A percentile compares a stretch with the other conserved stretches of the same genome.
These are phyloP conservation scores for Crossoptilon crossoptilon DNA, from an alignment of 2,797 vertebrate genomes.

Conservation along the genomic window DNA sequence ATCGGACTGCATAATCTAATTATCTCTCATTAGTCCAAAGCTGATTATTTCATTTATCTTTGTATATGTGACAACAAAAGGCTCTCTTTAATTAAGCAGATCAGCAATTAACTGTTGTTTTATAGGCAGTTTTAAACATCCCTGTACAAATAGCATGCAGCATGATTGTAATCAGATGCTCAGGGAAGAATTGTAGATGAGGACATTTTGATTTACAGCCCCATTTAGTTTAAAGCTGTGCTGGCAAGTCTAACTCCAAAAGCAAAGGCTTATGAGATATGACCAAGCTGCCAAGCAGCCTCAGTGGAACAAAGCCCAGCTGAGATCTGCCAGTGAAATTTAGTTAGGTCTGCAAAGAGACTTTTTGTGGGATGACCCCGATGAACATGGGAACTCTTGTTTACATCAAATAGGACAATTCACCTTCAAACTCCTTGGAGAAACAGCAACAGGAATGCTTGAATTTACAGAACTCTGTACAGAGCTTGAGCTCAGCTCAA, in stretches of 20 bases:
- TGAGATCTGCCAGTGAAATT: not conserved
- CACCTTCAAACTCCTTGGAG: not conserved
- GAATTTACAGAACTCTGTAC: not conserved
- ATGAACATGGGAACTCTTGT: not conserved
- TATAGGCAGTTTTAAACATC: constrained; percentile 86
- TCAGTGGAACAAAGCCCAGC: not conserved
- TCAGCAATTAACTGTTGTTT: constrained; percentile 88
- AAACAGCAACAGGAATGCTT: not conserved
- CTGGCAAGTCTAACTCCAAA: constrained; percentile 62
- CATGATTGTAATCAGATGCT: constrained; percentile 82
- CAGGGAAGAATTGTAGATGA: constrained; percentile 72
- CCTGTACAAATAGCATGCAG: constrained; percentile 80
- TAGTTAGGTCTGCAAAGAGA: not conserved
- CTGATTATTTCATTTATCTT: constrained; percentile 93
- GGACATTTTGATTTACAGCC: constrained; percentile 82
- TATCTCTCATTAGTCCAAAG: constrained; percentile 89
- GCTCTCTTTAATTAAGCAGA: constrained; percentile 88
- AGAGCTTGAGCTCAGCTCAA: not conserved
- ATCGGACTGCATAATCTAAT: constrained; percentile 86
- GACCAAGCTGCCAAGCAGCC: not conserved
- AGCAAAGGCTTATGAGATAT: constrained; percentile 43
- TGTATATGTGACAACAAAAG: constrained; percentile 89
- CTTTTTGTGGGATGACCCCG: not conserved
- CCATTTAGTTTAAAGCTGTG: constrained; percentile 75
- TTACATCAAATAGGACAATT: not conserved